phyloP scores from a whole-genome alignment of 2,888 invertebrate genomes.

The Aplocera efformata region DNA sequence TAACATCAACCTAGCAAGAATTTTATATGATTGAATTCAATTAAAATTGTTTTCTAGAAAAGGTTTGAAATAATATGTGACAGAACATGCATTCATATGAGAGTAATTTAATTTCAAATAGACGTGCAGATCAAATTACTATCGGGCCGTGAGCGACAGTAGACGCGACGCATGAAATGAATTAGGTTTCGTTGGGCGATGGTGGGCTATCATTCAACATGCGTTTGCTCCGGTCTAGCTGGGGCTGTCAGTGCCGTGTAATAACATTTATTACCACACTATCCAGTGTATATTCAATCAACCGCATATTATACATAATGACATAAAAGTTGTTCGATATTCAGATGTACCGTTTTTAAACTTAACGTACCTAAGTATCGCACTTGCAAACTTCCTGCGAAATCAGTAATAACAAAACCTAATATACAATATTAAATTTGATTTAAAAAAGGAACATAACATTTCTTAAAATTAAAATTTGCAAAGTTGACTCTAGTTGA shows the following conservation, averaged over 20 bases:
- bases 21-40: background rate
- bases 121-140: conserved; percentile 60
- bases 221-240: conserved; percentile 34
- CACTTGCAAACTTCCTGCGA: no score
- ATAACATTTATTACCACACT: conserved; percentile 43
- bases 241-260: conserved; percentile 32
- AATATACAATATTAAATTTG: no score
- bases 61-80: conserved; percentile 13
- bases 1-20: background rate
- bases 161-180: conserved; percentile 58
- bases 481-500: no score
- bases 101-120: conserved; percentile 59
- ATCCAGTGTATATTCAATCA: conserved; percentile 36
- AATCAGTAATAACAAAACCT: no score
- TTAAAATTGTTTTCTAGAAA: conserved; percentile 5
- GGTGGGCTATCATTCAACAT: conserved; percentile 38
- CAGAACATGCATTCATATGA: conserved; percentile 33
- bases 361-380: no score
- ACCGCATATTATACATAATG: conserved; percentile 19
- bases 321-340: conserved; percentile 3
- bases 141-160: conserved; percentile 52
- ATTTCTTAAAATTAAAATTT: no score
- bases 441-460: no score
- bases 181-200: conserved; percentile 53
- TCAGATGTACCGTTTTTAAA: no score